Evolutionary conservation across 64 coral and sea anemone species (phyloP).

Genomic region (Montipora capricornis): DNA sequence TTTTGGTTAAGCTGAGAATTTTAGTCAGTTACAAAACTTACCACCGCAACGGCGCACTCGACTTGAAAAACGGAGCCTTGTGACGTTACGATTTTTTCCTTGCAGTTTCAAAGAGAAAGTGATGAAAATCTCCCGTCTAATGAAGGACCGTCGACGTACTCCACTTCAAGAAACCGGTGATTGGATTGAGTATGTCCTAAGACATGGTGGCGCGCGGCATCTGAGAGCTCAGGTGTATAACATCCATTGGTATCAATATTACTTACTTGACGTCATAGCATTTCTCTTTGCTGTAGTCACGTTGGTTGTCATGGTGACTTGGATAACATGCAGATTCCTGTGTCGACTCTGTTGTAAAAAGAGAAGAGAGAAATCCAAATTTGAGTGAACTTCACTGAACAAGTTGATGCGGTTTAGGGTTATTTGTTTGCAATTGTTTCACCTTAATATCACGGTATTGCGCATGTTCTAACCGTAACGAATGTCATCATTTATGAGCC

Average conservation of each 20-base stretch:
- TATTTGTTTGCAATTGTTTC: too few species aligned
- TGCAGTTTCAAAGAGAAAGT: slow-evolving; percentile 60
- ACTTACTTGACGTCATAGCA: slow-evolving; percentile 68
- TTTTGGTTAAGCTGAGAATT: too few species aligned
- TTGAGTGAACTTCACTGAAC: not conserved
- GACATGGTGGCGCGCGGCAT: slow-evolving; percentile 48
- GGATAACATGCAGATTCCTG: not conserved
- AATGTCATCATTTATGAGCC: too few species aligned
- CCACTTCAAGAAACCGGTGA: slow-evolving; percentile 57
- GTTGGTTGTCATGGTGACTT: slow-evolving; percentile 13
- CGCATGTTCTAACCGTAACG: too few species aligned
- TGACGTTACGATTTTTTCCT: not conserved
- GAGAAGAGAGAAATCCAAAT: not conserved
- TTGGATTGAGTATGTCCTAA: slow-evolving; percentile 75
- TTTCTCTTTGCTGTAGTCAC: slow-evolving; percentile 51
- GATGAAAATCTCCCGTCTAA: slow-evolving; percentile 17
- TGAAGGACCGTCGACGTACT: slow-evolving; percentile 47
- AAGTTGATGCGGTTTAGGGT: too few species aligned
- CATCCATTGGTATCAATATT: slow-evolving; percentile 76
- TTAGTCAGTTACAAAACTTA: too few species aligned
- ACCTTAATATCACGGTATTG: too few species aligned
- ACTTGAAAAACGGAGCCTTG: too few species aligned
- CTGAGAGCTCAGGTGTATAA: slow-evolving; percentile 56
- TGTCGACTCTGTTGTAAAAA: slow-evolving; percentile 18
- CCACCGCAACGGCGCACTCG: too few species aligned